Conservation (phyloP, 2,797 vertebrate species). For the Paramormyrops hopkinsi region DNA sequence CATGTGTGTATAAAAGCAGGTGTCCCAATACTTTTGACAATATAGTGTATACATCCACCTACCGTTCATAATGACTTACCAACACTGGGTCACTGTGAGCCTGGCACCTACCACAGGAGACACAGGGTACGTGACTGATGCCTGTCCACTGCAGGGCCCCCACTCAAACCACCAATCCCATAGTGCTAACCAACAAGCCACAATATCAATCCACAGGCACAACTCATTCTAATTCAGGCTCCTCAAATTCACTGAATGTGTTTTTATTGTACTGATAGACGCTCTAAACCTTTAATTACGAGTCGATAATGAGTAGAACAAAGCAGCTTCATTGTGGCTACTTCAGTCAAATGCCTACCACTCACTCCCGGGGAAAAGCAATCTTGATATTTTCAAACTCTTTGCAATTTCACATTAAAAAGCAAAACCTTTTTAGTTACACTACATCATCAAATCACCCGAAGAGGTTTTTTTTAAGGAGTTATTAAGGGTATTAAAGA, state of each 20-base stretch:
- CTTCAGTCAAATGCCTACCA: neutral
- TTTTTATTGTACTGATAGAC: neutral
- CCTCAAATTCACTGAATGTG: neutral
- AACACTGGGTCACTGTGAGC: neutral
- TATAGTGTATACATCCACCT: neutral
- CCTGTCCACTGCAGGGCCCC: neutral
- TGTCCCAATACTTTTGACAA: neutral
- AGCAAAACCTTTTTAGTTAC: neutral
- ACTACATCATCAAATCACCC: neutral
- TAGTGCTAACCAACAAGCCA: neutral
- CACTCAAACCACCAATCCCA: neutral
- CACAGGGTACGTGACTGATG: neutral
- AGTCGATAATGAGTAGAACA: neutral
- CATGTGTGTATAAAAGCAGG: neutral
- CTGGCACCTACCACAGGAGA: neutral
- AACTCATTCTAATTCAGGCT: neutral
- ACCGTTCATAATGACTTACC: neutral
- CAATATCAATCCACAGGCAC: neutral
- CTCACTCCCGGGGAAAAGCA: neutral
- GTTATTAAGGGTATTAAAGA: constrained; percentile 4
- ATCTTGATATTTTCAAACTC: neutral
- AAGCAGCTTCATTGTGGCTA: neutral
- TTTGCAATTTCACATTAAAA: neutral
- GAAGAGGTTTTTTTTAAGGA: neutral
- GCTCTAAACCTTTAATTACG: neutral